Conservation (phyloP, 2,888 invertebrate genomes). For the Syrista parreyssii region DNA sequence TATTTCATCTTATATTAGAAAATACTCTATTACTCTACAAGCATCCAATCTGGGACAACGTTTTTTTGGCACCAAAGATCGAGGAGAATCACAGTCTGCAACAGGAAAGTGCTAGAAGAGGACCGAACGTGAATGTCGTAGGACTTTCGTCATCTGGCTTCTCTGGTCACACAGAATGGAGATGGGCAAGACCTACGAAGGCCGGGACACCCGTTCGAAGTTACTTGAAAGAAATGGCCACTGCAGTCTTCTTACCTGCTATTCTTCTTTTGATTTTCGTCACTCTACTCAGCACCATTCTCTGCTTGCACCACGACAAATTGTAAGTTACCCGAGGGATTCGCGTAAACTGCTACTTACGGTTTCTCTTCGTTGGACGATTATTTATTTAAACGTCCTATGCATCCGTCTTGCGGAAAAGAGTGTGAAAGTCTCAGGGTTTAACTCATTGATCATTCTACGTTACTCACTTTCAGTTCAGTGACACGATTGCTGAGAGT, state of each 20-base stretch:
- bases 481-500: too few relatives aligned
- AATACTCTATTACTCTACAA: background rate
- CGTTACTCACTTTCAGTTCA: too few relatives aligned
- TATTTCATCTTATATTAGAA: too few relatives aligned
- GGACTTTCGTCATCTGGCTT: constrained; percentile 50
- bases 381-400: too few relatives aligned
- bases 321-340: constrained; percentile 73
- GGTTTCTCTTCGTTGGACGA: too few relatives aligned
- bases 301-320: constrained; percentile 82
- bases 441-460: too few relatives aligned
- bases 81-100: constrained; percentile 50
- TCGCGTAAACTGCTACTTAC: background rate
- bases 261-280: constrained; percentile 75
- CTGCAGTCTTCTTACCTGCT: constrained; percentile 78
- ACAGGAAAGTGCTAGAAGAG: constrained; percentile 57
- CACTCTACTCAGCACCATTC: constrained; percentile 75
- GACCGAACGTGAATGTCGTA: constrained; percentile 58
- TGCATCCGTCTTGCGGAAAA: too few relatives aligned
- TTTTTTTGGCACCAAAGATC: constrained; percentile 35
- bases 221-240: constrained; percentile 76
- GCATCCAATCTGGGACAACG: background rate
- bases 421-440: too few relatives aligned
- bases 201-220: constrained; percentile 75
- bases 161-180: constrained; percentile 64
- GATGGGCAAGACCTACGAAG: constrained; percentile 74